Evolutionary conservation across 2,888 invertebrate genomes (phyloP).

Genomic region (Agrilus biguttatus): DNA sequence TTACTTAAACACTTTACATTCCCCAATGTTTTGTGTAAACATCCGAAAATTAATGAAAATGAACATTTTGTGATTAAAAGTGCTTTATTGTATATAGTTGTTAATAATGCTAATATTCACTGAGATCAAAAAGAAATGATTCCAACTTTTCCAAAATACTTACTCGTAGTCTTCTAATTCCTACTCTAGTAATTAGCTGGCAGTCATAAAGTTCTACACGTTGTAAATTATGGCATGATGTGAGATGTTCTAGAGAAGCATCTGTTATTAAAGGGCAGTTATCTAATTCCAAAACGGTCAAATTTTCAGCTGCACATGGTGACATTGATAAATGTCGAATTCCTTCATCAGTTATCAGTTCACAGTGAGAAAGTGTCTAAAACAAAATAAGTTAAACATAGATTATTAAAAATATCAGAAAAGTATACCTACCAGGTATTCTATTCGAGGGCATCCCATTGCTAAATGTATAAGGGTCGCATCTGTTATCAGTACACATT

Average conservation of each 20-base stretch:
- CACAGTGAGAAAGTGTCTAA: constrained; percentile 96
- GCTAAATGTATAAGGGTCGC: constrained; percentile 84
- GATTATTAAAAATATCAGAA: not conserved
- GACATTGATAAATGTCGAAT: constrained; percentile 87
- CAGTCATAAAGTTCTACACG: constrained; percentile 98
- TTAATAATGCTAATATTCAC: too few species aligned
- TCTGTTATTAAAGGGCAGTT: constrained; percentile 98
- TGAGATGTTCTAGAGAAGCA: constrained; percentile 86
- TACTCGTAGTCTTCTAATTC: constrained; percentile 90
- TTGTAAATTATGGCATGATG: constrained; percentile 87
- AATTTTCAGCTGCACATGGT: constrained; percentile 85
- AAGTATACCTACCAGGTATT: constrained; percentile 66
- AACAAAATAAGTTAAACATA: constrained; percentile 13
- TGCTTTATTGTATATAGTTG: too few species aligned
- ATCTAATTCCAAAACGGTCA: constrained; percentile 87
- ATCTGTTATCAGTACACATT: constrained; percentile 94
- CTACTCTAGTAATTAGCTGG: constrained; percentile 93
- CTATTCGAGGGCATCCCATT: constrained; percentile 87
- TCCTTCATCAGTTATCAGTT: constrained; percentile 95
- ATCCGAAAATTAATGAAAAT: too few species aligned
- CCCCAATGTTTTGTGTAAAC: too few species aligned
- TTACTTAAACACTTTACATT: too few species aligned
- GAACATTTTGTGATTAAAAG: too few species aligned
- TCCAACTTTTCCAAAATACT: constrained; percentile 16
- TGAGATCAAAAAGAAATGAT: not conserved